These are phyloP conservation scores for Belgica antarctica DNA, from an alignment of 2,888 invertebrate species.

Conservation along the genomic window DNA sequence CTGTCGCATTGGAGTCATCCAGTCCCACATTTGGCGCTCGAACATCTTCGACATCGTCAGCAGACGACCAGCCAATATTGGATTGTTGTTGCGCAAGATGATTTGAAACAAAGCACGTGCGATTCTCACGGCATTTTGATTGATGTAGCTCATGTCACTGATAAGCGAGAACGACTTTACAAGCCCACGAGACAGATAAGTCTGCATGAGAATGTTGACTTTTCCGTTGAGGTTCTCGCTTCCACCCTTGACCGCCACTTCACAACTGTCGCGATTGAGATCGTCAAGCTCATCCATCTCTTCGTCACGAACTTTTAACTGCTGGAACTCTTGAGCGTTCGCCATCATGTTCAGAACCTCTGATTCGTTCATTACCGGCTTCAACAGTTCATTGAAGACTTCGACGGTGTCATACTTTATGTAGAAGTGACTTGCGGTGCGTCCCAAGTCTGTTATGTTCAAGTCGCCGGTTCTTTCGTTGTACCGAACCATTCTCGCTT, in stretches of 20 bases:
- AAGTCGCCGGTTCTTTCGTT: constrained; percentile 80
- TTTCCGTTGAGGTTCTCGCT: constrained; percentile 90
- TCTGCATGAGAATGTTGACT: constrained; percentile 91
- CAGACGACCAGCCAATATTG: constrained; percentile 81
- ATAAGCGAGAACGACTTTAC: constrained; percentile 61
- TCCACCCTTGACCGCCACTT: constrained; percentile 75
- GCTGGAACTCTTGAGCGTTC: constrained; percentile 90
- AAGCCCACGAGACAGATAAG: constrained; percentile 77
- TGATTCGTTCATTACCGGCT: constrained; percentile 77
- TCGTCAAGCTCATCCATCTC: constrained; percentile 87
- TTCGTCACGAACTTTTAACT: constrained; percentile 93
- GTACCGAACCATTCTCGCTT: constrained; percentile 91
- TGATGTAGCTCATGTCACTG: constrained; percentile 54
- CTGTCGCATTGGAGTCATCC: constrained; percentile 81
- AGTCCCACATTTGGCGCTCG: constrained; percentile 87
- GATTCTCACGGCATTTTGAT: constrained; percentile 86
- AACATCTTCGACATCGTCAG: constrained; percentile 88
- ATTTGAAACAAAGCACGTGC: constrained; percentile 92
- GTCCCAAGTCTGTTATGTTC: constrained; percentile 78
- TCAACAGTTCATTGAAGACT: constrained; percentile 80
- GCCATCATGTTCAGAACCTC: constrained; percentile 89
- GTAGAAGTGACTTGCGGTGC: constrained; percentile 97
- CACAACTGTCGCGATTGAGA: constrained; percentile 70
- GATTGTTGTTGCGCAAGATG: constrained; percentile 83
- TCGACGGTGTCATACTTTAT: constrained; percentile 95